Conservation (phyloP, 2,888 invertebrate genomes). For the Nemapogon koenigi region DNA sequence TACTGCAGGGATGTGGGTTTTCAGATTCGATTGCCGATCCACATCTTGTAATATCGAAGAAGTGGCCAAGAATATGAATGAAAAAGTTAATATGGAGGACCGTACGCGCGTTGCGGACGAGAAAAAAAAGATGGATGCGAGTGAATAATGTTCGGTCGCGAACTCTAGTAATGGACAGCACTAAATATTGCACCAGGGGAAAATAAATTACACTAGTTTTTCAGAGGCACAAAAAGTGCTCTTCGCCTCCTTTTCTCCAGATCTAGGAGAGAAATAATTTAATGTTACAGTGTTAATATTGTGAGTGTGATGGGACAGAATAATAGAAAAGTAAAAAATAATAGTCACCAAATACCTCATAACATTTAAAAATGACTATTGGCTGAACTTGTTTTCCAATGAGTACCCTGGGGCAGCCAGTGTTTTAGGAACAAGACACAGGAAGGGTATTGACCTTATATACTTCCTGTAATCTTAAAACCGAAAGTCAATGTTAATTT, state of each 20-base stretch:
- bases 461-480: no score
- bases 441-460: no score
- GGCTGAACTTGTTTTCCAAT: no score
- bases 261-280: conserved; percentile 5
- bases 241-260: conserved; percentile 43
- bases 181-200: conserved; percentile 62
- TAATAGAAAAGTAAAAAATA: no score
- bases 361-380: no score
- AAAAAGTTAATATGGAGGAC: conserved; percentile 53
- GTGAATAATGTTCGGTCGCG: conserved; percentile 63
- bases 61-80: conserved; percentile 39
- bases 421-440: no score
- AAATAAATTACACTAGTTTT: conserved; percentile 61
- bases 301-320: no score
- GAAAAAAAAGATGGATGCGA: conserved; percentile 56
- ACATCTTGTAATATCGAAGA: conserved; percentile 31
- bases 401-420: no score
- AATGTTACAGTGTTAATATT: no score
- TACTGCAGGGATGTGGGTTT: background rate
- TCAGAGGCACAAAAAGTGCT: conserved; percentile 55
- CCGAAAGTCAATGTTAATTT: no score
- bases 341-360: no score
- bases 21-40: no score
- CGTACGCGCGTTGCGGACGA: conserved; percentile 36
- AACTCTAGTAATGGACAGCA: conserved; percentile 64